A percentile compares a stretch with the other conserved stretches of the same genome.
Conservation (phyloP, 2,113 vertebrate genomes). For the Hiodon tergisus region DNA sequence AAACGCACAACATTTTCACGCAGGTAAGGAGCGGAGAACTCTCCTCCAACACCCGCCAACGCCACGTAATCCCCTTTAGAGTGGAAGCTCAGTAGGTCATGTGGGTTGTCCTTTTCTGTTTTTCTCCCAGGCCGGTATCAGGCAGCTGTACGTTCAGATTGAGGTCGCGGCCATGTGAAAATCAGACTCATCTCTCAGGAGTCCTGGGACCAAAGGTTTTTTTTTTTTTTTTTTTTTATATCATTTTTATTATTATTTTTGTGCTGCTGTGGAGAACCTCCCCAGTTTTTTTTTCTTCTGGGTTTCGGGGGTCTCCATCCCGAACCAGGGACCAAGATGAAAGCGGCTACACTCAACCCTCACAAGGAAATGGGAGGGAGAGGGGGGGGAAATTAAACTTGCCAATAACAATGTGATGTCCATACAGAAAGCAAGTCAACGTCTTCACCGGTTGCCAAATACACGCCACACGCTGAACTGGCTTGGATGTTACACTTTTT, state of each 20-base stretch:
- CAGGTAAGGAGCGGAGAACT: constrained; percentile 67
- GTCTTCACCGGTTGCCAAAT: constrained; percentile 40
- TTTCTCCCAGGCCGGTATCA: constrained; percentile 75
- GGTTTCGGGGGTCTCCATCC: constrained; percentile 27
- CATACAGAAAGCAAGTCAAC: constrained; percentile 35
- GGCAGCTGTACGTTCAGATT: constrained; percentile 94
- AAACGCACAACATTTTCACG: constrained; percentile 96
- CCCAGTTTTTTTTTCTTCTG: constrained; percentile 32
- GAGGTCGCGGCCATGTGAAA: constrained; percentile 84
- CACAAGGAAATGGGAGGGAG: constrained; percentile 19
- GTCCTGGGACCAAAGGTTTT: constrained; percentile 71
- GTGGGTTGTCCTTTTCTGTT: constrained; percentile 24
- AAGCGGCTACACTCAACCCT: constrained; percentile 24
- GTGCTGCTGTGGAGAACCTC: constrained; percentile 64
- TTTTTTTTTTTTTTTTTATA: no score
- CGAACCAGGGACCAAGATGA: constrained; percentile 34
- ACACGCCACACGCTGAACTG: constrained; percentile 33
- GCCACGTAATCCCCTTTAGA: neutral
- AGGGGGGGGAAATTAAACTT: constrained; percentile 22
- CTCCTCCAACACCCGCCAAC: neutral
- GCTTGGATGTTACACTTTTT: constrained; percentile 30
- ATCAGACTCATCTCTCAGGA: constrained; percentile 21
- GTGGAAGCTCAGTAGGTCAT: neutral
- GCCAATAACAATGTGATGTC: constrained; percentile 25
- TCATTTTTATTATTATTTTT: constrained; percentile 24